Evolutionary conservation across 2,888 invertebrate species (phyloP).

Genomic region (Eudemis profundana): DNA sequence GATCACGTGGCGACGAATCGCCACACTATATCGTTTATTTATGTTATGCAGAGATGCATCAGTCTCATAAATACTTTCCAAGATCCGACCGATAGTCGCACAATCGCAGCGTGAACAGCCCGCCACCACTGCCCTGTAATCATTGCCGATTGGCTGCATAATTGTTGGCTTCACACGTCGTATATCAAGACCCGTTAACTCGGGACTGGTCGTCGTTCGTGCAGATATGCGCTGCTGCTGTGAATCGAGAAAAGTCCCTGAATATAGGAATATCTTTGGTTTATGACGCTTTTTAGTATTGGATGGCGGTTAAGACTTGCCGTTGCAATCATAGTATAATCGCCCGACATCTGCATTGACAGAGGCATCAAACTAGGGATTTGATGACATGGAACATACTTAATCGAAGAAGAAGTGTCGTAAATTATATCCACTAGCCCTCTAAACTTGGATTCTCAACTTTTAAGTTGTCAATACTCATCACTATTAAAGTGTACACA

Average conservation of each 20-base stretch:
- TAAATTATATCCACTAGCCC: too few species aligned
- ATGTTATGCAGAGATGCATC: too few species aligned
- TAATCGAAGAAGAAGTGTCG: background rate
- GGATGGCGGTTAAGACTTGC: background rate
- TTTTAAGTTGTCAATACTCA: too few species aligned
- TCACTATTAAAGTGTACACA: too few species aligned
- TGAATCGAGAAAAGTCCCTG: background rate
- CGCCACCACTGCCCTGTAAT: slow-evolving; percentile 42
- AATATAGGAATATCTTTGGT: background rate
- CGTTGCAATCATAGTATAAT: background rate
- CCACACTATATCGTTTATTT: too few species aligned
- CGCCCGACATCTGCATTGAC: background rate
- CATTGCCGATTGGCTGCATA: slow-evolving; percentile 31
- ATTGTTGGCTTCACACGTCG: slow-evolving; percentile 33
- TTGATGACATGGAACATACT: background rate
- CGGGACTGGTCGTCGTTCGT: slow-evolving; percentile 29
- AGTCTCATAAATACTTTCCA: too few species aligned
- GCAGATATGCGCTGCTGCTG: slow-evolving; percentile 16
- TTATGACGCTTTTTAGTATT: background rate
- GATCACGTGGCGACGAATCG: too few species aligned
- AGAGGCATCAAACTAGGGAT: background rate
- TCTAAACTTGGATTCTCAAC: too few species aligned
- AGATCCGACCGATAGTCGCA: background rate
- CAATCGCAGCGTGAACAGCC: slow-evolving; percentile 42
- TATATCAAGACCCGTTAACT: slow-evolving; percentile 29